phyloP scores from a whole-genome alignment of 2,888 invertebrate species.

The Charanyca ferruginea region DNA sequence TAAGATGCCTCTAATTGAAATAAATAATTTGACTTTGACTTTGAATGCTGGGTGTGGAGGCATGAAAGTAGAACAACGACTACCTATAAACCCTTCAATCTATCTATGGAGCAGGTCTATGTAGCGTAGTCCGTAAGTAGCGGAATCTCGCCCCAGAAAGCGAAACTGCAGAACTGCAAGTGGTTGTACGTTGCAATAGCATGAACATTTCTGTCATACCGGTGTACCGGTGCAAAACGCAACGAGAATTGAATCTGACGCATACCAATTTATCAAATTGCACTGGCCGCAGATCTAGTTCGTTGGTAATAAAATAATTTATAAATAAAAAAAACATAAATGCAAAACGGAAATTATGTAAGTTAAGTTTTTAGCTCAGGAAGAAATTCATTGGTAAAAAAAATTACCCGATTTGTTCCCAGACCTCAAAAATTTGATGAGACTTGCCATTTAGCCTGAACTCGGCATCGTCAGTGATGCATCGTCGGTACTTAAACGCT shows the following conservation, averaged over 20 bases:
- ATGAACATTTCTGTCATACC: not conserved
- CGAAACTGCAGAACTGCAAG: slow-evolving; percentile 22
- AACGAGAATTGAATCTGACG: slow-evolving; percentile 2
- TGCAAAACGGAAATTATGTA: too few species aligned
- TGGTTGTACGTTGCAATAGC: slow-evolving; percentile 27
- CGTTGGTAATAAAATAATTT: not conserved
- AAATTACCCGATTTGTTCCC: too few species aligned
- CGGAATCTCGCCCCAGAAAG: slow-evolving; percentile 23
- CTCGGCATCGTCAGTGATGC: slow-evolving; percentile 6
- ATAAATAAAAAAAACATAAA: too few species aligned
- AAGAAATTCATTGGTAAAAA: too few species aligned
- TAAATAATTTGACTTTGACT: too few species aligned
- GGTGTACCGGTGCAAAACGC: not conserved
- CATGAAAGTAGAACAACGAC: too few species aligned
- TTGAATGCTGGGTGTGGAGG: too few species aligned
- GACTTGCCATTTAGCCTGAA: not conserved
- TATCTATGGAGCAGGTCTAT: slow-evolving; percentile 1
- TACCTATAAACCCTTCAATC: not conserved
- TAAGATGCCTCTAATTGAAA: too few species aligned
- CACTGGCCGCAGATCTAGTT: slow-evolving; percentile 4
- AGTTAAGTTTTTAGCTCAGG: too few species aligned
- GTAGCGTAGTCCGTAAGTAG: not conserved
- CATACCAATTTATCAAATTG: slow-evolving; percentile 10
- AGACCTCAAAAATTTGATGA: too few species aligned
- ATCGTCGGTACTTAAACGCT: not conserved